Percentiles rank a stretch among this genome's conserved stretches.
These are phyloP conservation scores for Dermatemys mawii DNA, from an alignment of 2,113 vertebrate genomes.

Conservation along the genomic window DNA sequence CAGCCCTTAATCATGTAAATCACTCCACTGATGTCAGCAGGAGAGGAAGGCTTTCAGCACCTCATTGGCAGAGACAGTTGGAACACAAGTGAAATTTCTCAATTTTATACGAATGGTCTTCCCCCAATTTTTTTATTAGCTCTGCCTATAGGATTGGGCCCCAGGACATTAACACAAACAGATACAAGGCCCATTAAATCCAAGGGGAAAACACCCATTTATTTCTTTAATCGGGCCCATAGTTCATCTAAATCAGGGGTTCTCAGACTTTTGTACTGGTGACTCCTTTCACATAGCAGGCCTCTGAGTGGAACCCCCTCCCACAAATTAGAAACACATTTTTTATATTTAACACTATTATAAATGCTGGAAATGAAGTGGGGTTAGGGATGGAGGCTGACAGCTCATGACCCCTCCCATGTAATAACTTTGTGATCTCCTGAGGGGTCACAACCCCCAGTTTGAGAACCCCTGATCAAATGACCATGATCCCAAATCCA, in stretches of 20 bases:
- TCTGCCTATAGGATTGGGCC: background rate
- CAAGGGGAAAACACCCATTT: background rate
- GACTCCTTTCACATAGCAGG: no score
- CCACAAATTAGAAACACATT: no score
- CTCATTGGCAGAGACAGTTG: background rate
- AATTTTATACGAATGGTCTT: background rate
- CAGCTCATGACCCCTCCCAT: no score
- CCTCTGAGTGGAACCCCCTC: no score
- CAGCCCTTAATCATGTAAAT: background rate
- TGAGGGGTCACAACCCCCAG: no score
- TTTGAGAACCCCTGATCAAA: background rate
- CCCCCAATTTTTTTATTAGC: background rate
- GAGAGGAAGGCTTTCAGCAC: background rate
- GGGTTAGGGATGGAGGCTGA: no score
- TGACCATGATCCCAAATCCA: background rate
- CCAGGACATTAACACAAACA: background rate
- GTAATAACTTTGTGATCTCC: no score
- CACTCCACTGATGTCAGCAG: background rate
- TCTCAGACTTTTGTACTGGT: no score
- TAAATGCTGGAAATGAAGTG: no score
- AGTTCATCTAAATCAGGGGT: background rate
- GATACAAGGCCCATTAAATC: background rate
- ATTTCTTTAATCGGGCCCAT: background rate
- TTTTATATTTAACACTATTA: no score
- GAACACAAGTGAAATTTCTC: background rate